These are phyloP conservation scores for Lepilemur septentrionalis DNA, from an alignment of 2,797 vertebrate species.

Conservation along the genomic window DNA sequence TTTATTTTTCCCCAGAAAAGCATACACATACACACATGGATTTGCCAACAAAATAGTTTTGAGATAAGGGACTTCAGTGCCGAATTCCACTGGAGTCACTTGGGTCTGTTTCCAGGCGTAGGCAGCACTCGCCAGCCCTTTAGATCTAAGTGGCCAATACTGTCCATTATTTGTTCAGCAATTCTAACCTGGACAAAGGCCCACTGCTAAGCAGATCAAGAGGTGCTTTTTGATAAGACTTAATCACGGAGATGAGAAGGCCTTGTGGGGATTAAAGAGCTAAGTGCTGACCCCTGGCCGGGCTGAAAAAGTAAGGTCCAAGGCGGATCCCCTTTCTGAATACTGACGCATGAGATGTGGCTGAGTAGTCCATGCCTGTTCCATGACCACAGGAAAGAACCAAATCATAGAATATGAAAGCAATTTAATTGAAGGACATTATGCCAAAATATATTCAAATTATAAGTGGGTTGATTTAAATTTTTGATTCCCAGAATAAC, in stretches of 20 bases:
- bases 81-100: accelerated
- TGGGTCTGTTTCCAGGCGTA: not conserved
- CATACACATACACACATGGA: not conserved
- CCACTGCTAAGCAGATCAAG: not conserved
- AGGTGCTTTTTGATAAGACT: not conserved
- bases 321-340: not conserved
- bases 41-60: not conserved
- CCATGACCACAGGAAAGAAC: not conserved
- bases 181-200: not conserved
- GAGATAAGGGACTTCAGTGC: not conserved
- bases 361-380: not conserved
- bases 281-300: not conserved
- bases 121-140: accelerated
- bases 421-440: accelerated
- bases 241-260: not conserved
- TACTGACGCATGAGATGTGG: not conserved
- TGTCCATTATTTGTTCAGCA: not conserved
- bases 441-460: not conserved
- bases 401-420: not conserved
- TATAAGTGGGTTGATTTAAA: not conserved
- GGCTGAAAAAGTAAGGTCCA: not conserved
- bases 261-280: not conserved
- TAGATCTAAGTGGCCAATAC: not conserved
- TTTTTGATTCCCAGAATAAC: not conserved
- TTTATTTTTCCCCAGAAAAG: not conserved